A percentile compares a stretch with the other conserved stretches of the same genome.
These are phyloP conservation scores for Zaprionus kolodkinae DNA, from an alignment of 1,140 invertebrate genomes.

Conservation along the genomic window DNA sequence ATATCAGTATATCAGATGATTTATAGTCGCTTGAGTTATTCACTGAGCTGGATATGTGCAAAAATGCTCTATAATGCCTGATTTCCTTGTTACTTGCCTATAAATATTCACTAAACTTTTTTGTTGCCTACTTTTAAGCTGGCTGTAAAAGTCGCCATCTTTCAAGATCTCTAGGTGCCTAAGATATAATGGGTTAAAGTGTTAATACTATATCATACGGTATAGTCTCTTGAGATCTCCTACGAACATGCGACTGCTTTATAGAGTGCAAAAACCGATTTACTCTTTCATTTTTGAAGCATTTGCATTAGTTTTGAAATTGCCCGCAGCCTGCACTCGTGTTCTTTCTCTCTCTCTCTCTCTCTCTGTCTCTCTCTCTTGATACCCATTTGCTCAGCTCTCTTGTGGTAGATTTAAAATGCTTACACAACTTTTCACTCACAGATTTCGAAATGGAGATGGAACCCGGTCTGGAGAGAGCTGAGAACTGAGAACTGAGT, in stretches of 20 bases:
- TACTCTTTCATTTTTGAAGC: background rate
- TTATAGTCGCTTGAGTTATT: background rate
- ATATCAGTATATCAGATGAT: constrained; percentile 4
- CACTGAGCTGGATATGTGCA: background rate
- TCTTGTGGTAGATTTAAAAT: constrained; percentile 52
- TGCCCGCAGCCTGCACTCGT: constrained; percentile 6
- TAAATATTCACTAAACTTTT: too few relatives aligned
- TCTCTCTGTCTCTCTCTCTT: too few relatives aligned
- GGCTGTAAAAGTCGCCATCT: too few relatives aligned
- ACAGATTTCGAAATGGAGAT: constrained; percentile 10
- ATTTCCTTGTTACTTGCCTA: too few relatives aligned
- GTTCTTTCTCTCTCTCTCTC: background rate
- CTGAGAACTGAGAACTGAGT: constrained; percentile 29
- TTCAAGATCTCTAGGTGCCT: too few relatives aligned
- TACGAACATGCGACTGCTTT: background rate
- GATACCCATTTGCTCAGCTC: constrained; percentile 13
- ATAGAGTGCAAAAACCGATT: background rate
- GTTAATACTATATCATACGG: background rate
- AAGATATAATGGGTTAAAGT: background rate
- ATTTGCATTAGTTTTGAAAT: constrained; percentile 32
- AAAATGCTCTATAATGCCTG: too few relatives aligned
- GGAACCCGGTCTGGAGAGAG: background rate
- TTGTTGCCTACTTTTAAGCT: too few relatives aligned
- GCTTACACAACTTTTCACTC: constrained; percentile 56
- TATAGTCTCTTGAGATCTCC: background rate